Percentiles rank a stretch among this genome's conserved stretches.
Evolutionary conservation across 2,888 invertebrate species (phyloP).

Genomic region (Athalia circularis): DNA sequence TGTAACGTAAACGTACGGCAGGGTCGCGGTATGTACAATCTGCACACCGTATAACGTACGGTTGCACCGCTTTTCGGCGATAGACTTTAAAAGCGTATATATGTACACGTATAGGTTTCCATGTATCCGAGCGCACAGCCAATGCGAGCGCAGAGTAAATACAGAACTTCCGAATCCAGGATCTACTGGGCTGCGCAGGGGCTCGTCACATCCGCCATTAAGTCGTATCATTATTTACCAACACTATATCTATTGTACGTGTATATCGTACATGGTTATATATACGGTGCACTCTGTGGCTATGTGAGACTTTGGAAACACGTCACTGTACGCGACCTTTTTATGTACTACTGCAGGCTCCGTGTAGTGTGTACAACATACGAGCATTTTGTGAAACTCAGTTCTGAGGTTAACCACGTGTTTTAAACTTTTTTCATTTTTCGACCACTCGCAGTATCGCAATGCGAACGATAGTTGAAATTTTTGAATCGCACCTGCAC

Average conservation of each 20-base stretch:
- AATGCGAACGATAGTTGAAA: no score
- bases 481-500: no score
- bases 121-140: background rate
- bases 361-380: no score
- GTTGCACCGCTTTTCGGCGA: background rate
- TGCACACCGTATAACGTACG: no score
- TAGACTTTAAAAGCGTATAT: slow-evolving; percentile 31
- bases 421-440: no score
- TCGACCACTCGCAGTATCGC: no score
- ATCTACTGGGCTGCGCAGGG: slow-evolving; percentile 4
- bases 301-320: background rate
- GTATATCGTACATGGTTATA: background rate
- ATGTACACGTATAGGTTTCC: background rate
- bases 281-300: background rate
- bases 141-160: slow-evolving; percentile 20
- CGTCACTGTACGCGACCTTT: no score
- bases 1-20: no score
- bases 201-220: slow-evolving; percentile 32
- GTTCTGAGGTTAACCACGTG: no score
- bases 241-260: background rate
- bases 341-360: no score
- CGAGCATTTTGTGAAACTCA: no score
- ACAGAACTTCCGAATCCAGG: slow-evolving; percentile 34
- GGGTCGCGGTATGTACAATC: no score
- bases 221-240: slow-evolving; percentile 15